A percentile compares a stretch with the other conserved stretches of the same genome.
phyloP scores from a whole-genome alignment of 2,888 invertebrate genomes.

The Acleris laterana region DNA sequence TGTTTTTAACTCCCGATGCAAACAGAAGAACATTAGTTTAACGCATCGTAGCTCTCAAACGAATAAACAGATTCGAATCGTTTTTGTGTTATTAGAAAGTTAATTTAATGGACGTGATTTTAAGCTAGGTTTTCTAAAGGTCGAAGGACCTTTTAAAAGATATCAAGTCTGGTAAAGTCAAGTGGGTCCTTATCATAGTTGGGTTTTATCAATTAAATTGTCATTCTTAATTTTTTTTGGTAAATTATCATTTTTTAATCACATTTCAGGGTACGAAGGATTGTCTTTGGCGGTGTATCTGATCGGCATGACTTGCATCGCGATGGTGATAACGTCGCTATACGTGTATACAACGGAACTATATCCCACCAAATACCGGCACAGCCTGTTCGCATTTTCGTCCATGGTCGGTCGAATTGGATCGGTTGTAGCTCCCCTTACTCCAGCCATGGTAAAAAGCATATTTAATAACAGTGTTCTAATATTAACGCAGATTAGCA shows the following conservation, averaged over 20 bases:
- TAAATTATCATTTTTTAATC: background rate
- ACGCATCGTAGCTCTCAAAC: too few species aligned
- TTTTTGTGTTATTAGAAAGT: too few species aligned
- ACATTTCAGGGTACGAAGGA: conserved; percentile 45
- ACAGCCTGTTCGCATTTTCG: conserved; percentile 85
- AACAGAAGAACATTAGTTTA: too few species aligned
- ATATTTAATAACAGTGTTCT: background rate
- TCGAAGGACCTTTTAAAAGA: too few species aligned
- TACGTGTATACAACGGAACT: conserved; percentile 87
- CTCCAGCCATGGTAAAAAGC: conserved; percentile 83
- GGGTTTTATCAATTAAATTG: too few species aligned
- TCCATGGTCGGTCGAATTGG: conserved; percentile 88
- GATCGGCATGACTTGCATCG: conserved; percentile 85
- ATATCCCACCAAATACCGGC: conserved; percentile 86
- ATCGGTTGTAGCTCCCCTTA: conserved; percentile 87
- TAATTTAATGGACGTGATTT: too few species aligned
- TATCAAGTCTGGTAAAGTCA: too few species aligned
- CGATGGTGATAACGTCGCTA: conserved; percentile 83
- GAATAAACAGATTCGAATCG: too few species aligned
- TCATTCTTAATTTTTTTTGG: too few species aligned
- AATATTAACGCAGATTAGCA: background rate
- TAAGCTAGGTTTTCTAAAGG: too few species aligned
- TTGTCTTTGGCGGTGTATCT: conserved; percentile 78
- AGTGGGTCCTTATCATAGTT: too few species aligned
- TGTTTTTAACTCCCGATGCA: too few species aligned